These are phyloP conservation scores for Danionella cerebrum DNA, from an alignment of 2,113 vertebrate species.

Conservation along the genomic window DNA sequence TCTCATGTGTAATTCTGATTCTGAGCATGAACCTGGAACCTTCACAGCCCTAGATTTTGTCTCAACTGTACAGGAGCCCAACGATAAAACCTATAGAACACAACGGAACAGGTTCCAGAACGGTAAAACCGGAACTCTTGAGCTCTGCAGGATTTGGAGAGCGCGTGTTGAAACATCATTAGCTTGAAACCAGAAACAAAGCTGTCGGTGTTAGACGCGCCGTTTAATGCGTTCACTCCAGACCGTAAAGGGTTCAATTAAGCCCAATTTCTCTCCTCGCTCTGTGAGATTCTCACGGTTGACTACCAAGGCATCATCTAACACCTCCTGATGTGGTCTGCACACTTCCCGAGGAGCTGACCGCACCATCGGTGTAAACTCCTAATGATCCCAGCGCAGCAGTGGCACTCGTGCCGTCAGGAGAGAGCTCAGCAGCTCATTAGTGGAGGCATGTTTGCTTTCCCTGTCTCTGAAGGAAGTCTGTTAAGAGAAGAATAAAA, in stretches of 20 bases:
- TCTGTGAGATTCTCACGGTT: neutral
- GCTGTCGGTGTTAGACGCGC: neutral
- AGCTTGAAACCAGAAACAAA: no score
- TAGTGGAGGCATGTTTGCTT: conserved; percentile 19
- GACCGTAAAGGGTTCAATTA: conserved; percentile 8
- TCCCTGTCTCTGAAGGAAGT: conserved; percentile 11
- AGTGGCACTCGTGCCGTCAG: conserved; percentile 1
- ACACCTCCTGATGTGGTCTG: conserved; percentile 17
- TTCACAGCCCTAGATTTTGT: no score
- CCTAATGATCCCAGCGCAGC: conserved; percentile 8
- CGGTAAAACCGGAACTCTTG: no score
- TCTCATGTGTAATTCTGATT: no score
- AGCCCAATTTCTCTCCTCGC: neutral
- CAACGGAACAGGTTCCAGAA: no score
- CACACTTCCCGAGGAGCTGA: neutral
- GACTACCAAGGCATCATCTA: conserved; percentile 8
- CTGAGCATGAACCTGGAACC: no score
- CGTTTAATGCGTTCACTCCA: neutral
- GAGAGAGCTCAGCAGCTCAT: conserved; percentile 10
- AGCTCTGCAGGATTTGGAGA: no score
- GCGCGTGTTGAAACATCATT: no score
- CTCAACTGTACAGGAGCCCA: no score
- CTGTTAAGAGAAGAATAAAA: neutral
- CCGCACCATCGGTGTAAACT: conserved; percentile 12
- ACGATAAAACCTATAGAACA: no score